Base-by-base conservation (phyloP, 1,140 invertebrate species). In the Drosophila setifemur region DNA sequence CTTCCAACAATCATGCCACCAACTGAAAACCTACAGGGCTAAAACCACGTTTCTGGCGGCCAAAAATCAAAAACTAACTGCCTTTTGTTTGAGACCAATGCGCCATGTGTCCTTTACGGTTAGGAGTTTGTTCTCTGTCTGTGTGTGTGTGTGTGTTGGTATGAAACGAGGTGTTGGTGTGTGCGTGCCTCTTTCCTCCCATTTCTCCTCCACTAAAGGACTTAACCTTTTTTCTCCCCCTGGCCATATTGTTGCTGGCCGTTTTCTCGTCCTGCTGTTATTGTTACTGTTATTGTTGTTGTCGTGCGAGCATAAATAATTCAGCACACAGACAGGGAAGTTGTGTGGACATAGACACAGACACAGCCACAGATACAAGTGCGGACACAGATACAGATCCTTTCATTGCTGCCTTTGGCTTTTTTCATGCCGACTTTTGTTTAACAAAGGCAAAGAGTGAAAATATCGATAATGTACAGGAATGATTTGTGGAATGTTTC, bases 61-160 rank as follows among this genome's bases (percentile, higher is more conserved):
- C 48, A 61, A 74, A 72, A 81, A 68, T 73, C 73, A 83, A 85
- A 83, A 79, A 83, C 79, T 79, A 83, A 85, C 63, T 78, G 74
- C 64, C 74, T 79, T 85, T 83, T 86, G 79, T 83, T 79, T 74
- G 69, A 85, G 48, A 49, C 50, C 74, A 72, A 72, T 43, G 79
- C 70, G 74, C 74, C 79, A 83, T 83, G 79, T 83, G 79, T 48
- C 74, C 70, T 58, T 85, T 85, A 74, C 70, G 52, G 50, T 66
- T 52, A 45, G 52, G 37, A 71, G 28, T 44, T 25, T 37, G 8
- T n/a, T 66, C 54, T 61, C 26, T 77, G 45, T 37, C 6, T 37
- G 19, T 43, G 16, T 29, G 31, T 43, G 6, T 29, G 25, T 31
- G 21, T 71, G 39, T 39, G 54, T 47, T 12, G 14, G n/a, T 4